A percentile compares a stretch with the other conserved stretches of the same genome.
These are phyloP conservation scores for Gymnopithys bicolor DNA, from an alignment of 2,797 vertebrate species.

Conservation along the genomic window DNA sequence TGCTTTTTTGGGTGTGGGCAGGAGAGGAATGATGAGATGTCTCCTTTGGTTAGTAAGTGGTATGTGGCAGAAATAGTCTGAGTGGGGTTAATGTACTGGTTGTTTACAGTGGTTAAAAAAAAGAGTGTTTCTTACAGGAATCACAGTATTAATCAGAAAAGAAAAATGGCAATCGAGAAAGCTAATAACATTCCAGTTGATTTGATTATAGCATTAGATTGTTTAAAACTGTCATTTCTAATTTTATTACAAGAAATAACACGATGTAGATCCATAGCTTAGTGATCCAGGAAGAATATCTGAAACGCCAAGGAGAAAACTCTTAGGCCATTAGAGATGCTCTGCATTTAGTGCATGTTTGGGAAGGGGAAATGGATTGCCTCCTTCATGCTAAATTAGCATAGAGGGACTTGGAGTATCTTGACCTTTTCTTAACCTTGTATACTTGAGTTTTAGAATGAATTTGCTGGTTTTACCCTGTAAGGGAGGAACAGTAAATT, in stretches of 20 bases:
- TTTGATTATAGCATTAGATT: constrained; percentile 67
- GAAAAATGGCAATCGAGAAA: constrained; percentile 37
- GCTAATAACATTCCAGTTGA: constrained; percentile 59
- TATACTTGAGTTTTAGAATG: background rate
- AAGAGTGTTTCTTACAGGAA: constrained; percentile 63
- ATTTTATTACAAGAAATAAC: constrained; percentile 66
- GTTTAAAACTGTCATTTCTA: constrained; percentile 65
- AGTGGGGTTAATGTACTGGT: constrained; percentile 3
- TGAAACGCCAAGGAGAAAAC: constrained; percentile 13
- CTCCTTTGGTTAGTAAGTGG: background rate
- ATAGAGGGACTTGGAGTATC: background rate
- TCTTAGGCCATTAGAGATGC: constrained; percentile 43
- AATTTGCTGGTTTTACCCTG: background rate
- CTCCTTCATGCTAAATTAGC: constrained; percentile 50
- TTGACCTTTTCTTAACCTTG: constrained; percentile 61
- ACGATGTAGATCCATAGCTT: background rate
- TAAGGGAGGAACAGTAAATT: background rate
- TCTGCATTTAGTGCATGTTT: constrained; percentile 26
- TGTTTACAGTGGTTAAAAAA: constrained; percentile 9
- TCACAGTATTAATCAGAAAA: constrained; percentile 56
- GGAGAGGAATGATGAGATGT: background rate
- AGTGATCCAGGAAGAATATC: constrained; percentile 10
- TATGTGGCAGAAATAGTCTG: background rate
- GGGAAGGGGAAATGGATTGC: constrained; percentile 34
- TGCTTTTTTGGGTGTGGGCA: background rate